These are phyloP conservation scores for Astatotilapia flaviijosephi DNA, from an alignment of 2,113 vertebrate species.

Conservation along the genomic window DNA sequence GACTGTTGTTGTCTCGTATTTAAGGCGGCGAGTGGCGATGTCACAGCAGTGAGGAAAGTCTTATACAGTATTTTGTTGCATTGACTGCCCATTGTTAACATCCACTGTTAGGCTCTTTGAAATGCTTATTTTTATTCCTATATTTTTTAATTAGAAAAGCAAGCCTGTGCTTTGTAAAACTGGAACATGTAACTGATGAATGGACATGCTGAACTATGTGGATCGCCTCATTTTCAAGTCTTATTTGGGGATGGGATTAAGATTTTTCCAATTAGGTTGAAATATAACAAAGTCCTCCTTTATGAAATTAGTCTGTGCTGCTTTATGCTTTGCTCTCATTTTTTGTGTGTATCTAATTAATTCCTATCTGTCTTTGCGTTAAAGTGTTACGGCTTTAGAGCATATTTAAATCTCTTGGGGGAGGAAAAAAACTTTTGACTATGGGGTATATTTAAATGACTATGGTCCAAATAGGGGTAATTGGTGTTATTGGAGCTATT, in stretches of 20 bases:
- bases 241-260: constrained; percentile 56
- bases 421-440: constrained; percentile 28
- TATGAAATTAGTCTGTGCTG: constrained; percentile 61
- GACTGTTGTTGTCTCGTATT: constrained; percentile 65
- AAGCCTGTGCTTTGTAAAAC: constrained; percentile 18
- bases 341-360: constrained; percentile 59
- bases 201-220: constrained; percentile 10
- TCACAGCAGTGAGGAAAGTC: constrained; percentile 69
- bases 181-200: constrained; percentile 13
- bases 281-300: constrained; percentile 54
- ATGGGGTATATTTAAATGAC: constrained; percentile 48
- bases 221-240: constrained; percentile 44
- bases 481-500: constrained; percentile 36
- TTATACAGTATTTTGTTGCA: constrained; percentile 56
- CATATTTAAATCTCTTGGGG: constrained; percentile 46
- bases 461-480: constrained; percentile 48
- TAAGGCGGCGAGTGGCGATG: constrained; percentile 74
- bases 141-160: neutral
- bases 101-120: neutral
- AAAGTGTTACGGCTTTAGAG: constrained; percentile 43
- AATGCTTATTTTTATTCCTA: neutral
- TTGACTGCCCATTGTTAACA: neutral
- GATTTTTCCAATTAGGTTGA: constrained; percentile 52
- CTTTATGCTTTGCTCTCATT: constrained; percentile 51
- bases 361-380: constrained; percentile 52